These are phyloP conservation scores for Zhengitettix transpicula DNA, from an alignment of 2,888 invertebrate genomes.

Conservation along the genomic window DNA sequence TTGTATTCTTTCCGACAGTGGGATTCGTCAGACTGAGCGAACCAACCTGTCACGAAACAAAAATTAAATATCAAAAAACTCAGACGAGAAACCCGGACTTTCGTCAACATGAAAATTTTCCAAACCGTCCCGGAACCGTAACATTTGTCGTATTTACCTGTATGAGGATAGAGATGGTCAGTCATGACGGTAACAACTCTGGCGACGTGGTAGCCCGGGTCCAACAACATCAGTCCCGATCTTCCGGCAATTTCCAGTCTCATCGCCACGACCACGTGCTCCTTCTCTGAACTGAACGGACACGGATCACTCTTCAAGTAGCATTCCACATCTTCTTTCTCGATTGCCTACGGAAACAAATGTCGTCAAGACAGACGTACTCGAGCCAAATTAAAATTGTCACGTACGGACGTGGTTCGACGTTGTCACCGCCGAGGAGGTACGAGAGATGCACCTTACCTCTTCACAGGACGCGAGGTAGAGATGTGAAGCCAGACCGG, in stretches of 20 bases:
- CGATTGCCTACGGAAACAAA: slow-evolving; percentile 22
- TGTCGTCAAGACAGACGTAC: too few species aligned
- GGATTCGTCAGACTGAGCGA: slow-evolving; percentile 61
- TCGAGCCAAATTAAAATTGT: too few species aligned
- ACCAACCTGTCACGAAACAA: slow-evolving; percentile 44
- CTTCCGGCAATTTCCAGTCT: slow-evolving; percentile 56
- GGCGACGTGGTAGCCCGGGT: slow-evolving; percentile 83
- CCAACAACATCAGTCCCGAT: slow-evolving; percentile 60
- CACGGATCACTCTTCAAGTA: slow-evolving; percentile 21
- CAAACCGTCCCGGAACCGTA: too few species aligned
- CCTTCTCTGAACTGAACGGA: slow-evolving; percentile 53
- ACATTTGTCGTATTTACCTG: slow-evolving; percentile 34
- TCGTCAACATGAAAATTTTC: too few species aligned
- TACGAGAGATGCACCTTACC: too few species aligned
- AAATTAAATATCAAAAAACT: not conserved
- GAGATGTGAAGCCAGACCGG: slow-evolving; percentile 46
- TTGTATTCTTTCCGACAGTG: slow-evolving; percentile 68
- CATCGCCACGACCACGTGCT: slow-evolving; percentile 70
- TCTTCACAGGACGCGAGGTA: slow-evolving; percentile 80
- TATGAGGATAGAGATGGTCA: slow-evolving; percentile 71
- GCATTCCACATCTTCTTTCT: slow-evolving; percentile 22
- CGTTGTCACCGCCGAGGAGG: too few species aligned
- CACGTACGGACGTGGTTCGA: too few species aligned
- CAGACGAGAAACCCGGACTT: too few species aligned
- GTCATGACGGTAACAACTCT: slow-evolving; percentile 74